Evolutionary conservation across 2,797 vertebrate genomes (phyloP), one percentile per base, ranked within the genome.

Genomic region (Enoplosus armatus): DNA sequence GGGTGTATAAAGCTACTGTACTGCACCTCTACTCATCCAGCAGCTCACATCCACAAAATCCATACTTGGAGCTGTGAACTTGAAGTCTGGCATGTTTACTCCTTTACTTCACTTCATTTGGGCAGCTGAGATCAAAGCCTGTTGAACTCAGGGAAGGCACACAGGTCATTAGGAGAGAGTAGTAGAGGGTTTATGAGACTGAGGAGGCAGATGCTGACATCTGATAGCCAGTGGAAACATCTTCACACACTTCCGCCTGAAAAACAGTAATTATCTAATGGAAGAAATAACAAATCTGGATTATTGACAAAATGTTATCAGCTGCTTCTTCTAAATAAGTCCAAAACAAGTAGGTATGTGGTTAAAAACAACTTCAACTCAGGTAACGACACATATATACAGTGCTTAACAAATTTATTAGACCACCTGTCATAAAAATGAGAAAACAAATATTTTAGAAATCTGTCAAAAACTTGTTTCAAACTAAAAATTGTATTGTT

Each of bases 101-200:
- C 16, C 48, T 37, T 50, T 22, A 31, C 22, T 53, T 78, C 51
- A 27, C 71, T 72, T 82, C 61, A 47, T 62, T 55, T 59, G 50
- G 64, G 61, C 76, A 47, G 71, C 47, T 16, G 15, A 61, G 60
- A 75, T 86, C 62, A 80, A 82, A 82, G 71, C 12, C 58, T 39
- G 63, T 72, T 72, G 71, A 77, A 72, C 72, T 64, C 69, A 66
- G 69, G 72, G 73, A 16, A 71, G 64, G 62, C 8, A 8, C 43
- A 26, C 56, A 16, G 84, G 77, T 79, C n/a, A 1, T 72, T 67
- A 69, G 51, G 15, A 47, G 65, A 33, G 43, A 64, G 47, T n/a
- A 15, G 45, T 22, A 67, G n/a, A 5, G 37, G 20, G 58, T 84
- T 69, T 80, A 31, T 31, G 37, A 35, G 58, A 50, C 33, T 47